A percentile compares a stretch with the other conserved stretches of the same genome.
Conservation (phyloP, 2,113 vertebrate species). For the Tichodroma muraria region DNA sequence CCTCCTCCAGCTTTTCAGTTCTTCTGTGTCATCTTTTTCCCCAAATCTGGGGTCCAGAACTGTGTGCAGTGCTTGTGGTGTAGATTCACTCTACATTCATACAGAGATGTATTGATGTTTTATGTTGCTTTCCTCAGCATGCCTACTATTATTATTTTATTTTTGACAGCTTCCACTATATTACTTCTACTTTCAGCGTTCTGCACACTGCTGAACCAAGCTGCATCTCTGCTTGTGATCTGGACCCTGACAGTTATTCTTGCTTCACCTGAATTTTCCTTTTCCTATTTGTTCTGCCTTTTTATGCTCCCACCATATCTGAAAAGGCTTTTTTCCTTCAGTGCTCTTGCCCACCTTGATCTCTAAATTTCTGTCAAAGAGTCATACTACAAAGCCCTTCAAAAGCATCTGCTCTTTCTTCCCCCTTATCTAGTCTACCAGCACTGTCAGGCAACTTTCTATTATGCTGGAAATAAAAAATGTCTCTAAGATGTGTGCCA, state of each 20-base stretch:
- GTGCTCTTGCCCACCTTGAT: slow-evolving; percentile 19
- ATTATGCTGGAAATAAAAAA: slow-evolving; percentile 43
- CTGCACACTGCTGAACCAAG: background rate
- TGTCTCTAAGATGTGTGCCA: slow-evolving; percentile 36
- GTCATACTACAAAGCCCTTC: slow-evolving; percentile 19
- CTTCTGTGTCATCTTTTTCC: background rate
- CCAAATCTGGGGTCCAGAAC: background rate
- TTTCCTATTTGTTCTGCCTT: background rate
- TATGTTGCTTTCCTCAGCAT: background rate
- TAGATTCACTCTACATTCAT: background rate
- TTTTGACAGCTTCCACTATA: background rate
- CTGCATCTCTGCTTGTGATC: background rate
- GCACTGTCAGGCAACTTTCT: slow-evolving; percentile 39
- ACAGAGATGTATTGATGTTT: background rate
- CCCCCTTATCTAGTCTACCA: slow-evolving; percentile 16
- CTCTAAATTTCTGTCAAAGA: slow-evolving; percentile 18
- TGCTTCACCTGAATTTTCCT: slow-evolving; percentile 9
- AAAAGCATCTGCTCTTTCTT: slow-evolving; percentile 24
- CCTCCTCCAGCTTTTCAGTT: background rate
- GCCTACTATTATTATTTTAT: background rate
- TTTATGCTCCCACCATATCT: background rate
- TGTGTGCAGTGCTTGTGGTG: background rate
- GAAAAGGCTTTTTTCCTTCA: slow-evolving; percentile 14
- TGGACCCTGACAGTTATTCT: background rate
- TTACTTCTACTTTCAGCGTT: background rate